Evolutionary conservation across 2,113 vertebrate species (phyloP).

Genomic region (Psilopsiagon aurifrons): DNA sequence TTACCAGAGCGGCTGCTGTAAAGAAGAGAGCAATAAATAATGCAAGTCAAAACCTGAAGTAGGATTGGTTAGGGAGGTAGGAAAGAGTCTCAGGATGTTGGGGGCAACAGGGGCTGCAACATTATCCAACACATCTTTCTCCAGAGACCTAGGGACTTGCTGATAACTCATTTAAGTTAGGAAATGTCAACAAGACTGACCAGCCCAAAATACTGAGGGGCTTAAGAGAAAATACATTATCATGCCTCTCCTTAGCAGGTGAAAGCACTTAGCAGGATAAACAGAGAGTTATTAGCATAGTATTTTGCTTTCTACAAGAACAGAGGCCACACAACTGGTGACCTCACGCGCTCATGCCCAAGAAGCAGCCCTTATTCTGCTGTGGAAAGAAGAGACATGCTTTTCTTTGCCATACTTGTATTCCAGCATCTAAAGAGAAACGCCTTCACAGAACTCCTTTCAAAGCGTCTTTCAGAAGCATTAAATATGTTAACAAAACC

Average conservation of each 20-base stretch:
- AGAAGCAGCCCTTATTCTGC: not conserved
- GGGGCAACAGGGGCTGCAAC: not conserved
- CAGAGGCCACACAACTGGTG: not conserved
- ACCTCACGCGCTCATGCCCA: fast-evolving
- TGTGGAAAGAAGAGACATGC: not conserved
- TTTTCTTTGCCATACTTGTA: not conserved
- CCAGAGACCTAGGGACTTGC: not conserved
- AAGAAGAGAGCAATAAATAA: not conserved
- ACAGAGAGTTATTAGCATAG: not conserved
- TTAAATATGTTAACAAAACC: not conserved
- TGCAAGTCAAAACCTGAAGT: not conserved
- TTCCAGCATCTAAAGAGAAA: not conserved
- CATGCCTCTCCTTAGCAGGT: not conserved
- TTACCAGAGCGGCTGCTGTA: not conserved
- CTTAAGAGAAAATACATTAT: not conserved
- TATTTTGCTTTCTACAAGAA: not conserved
- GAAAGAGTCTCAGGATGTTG: not conserved
- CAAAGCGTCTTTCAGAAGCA: not conserved
- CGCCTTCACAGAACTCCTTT: not conserved
- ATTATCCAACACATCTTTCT: not conserved
- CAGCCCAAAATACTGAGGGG: not conserved
- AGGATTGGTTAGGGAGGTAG: not conserved
- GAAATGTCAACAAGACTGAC: not conserved
- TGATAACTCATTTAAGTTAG: not conserved
- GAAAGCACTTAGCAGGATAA: not conserved